Base-by-base conservation (phyloP, 2,113 vertebrate species). In the Odontophorus gujanensis region DNA sequence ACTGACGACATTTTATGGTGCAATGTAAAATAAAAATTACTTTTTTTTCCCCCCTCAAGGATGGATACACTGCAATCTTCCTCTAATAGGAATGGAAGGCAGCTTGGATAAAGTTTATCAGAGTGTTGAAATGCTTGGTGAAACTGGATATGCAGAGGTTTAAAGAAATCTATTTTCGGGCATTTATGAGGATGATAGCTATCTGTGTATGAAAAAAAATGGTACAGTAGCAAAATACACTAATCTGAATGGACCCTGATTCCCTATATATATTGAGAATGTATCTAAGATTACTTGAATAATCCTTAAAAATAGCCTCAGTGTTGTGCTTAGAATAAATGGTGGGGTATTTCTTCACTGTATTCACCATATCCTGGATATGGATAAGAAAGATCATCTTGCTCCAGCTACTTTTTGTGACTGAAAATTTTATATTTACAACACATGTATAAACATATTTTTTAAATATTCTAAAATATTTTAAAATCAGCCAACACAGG, bases 131-230 rank as follows among this genome's bases (percentile, higher is more conserved):
- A 68, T 71, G 12, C 74, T 76, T 79, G 42, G 71, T 69, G 81
- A 87, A 89, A 92, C 63, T 87, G 47, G 75, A 91, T 95, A 95
- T 57, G 30, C 18, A 71, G 4, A 73, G 11, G 28, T 82, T 85
- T 87, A 93, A 89, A 92, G 63, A 74, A 87, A 95, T 78, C 18
- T 55, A 67, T 85, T 91, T 85, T 74, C 85, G 63, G 50, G 83
- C 22, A 71, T 92, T 67, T 87, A 48, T 66, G 21, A 65, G 22
- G 17, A 30, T 81, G 85, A 89, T 82, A 85, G 17, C 24, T 74
- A 71, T 85, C 75, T 81, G 16, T 77, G 45, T 42, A 85, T 57
- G 63, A 83, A 74, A 92, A 81, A 72, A 95, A 87, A 47, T 20
- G 45, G 28, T 53, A 63, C 22, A 57, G 59, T 74, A 74, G 42